Conservation (phyloP, 1,140 invertebrate species). For the Rhynchophorus ferrugineus region DNA sequence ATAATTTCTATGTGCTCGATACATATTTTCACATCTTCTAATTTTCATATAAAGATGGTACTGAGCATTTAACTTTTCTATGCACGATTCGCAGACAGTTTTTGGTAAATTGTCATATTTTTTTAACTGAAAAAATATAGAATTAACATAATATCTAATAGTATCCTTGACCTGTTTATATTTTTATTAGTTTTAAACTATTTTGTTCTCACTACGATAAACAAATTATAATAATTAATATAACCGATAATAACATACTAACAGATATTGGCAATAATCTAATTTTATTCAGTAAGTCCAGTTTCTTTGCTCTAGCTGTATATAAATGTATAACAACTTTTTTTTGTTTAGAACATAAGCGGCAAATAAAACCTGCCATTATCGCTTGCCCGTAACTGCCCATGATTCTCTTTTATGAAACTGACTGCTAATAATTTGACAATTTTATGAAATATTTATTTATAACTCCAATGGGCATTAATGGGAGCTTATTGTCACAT, state of each 20-base stretch:
- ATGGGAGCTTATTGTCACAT: no score
- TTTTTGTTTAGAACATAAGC: constrained; percentile 27
- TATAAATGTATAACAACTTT: constrained; percentile 27
- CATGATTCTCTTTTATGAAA: no score
- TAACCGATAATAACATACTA: no score
- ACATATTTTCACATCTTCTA: constrained; percentile 19
- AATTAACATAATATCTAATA: constrained; percentile 6
- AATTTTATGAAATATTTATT: no score
- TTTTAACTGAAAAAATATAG: constrained; percentile 22
- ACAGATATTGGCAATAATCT: constrained; percentile 25
- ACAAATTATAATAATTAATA: no score
- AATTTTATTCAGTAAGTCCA: constrained; percentile 22
- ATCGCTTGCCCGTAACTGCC: constrained; percentile 24
- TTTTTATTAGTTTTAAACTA: not conserved
- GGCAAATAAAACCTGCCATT: constrained; percentile 28
- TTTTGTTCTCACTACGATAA: no score
- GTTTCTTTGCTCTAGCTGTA: constrained; percentile 21
- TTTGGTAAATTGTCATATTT: constrained; percentile 30
- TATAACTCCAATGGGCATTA: no score
- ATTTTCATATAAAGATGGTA: constrained; percentile 25
- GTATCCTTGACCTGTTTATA: not conserved
- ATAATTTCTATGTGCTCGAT: constrained; percentile 13
- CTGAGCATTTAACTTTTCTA: constrained; percentile 27
- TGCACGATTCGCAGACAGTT: constrained; percentile 29
- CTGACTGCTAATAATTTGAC: no score